Conservation (phyloP, 1,140 invertebrate species). For the Vanessa atalanta region DNA sequence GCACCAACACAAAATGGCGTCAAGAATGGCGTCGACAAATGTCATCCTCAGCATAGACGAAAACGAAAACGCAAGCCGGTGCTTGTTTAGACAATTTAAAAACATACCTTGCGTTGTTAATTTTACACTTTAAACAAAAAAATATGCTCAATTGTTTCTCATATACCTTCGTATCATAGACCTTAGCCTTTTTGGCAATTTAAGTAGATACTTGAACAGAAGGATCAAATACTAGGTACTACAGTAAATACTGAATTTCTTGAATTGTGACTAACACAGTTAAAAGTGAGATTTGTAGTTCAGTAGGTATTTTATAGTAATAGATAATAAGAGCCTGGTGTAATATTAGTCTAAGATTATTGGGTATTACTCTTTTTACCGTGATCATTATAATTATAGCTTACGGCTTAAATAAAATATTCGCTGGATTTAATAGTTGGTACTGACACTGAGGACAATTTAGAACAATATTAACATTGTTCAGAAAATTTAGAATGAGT, state of each 20-base stretch:
- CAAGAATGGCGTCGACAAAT: slow-evolving; percentile 34
- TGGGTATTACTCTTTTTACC: slow-evolving; percentile 5
- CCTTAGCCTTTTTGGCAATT: slow-evolving; percentile 36
- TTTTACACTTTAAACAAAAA: slow-evolving; percentile 38
- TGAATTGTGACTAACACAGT: slow-evolving; percentile 43
- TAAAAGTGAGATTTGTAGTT: slow-evolving; percentile 62
- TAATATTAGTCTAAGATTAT: background rate
- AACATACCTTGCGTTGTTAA: slow-evolving; percentile 37
- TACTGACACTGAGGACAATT: no score
- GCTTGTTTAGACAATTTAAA: slow-evolving; percentile 55
- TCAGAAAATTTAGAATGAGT: no score
- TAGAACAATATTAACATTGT: background rate
- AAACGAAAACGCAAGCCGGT: slow-evolving; percentile 66
- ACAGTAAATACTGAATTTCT: slow-evolving; percentile 46
- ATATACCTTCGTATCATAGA: slow-evolving; percentile 28
- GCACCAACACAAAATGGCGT: slow-evolving; percentile 49
- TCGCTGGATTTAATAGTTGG: background rate
- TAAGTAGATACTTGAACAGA: slow-evolving; percentile 41
- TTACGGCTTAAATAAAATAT: slow-evolving; percentile 25
- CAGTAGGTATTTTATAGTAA: slow-evolving; percentile 44
- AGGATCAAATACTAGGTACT: slow-evolving; percentile 50
- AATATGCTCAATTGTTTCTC: slow-evolving; percentile 37
- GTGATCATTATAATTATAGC: slow-evolving; percentile 14
- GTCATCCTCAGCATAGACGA: slow-evolving; percentile 46
- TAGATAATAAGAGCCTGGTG: slow-evolving; percentile 12